Conservation (phyloP, 2,113 vertebrate species). For the Sander vitreus region DNA sequence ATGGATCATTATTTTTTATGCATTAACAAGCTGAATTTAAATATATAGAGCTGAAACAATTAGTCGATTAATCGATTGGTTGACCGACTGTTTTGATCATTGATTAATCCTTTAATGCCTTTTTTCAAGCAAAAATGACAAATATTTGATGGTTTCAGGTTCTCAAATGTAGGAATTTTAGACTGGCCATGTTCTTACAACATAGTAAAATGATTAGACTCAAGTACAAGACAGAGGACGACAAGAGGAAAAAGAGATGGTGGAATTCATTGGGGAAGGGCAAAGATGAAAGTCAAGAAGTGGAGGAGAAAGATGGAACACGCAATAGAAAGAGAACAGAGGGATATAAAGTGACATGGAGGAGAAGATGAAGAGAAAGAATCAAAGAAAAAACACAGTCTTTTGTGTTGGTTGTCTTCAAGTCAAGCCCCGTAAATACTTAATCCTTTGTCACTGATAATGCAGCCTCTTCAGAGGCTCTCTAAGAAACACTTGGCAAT, state of each 20-base stretch:
- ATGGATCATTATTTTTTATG: no score
- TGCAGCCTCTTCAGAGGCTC: not conserved
- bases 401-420: slow-evolving; percentile 15
- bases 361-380: slow-evolving; percentile 45
- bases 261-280: slow-evolving; percentile 52
- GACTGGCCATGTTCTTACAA: no score
- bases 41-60: not conserved
- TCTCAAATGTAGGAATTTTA: not conserved
- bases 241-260: slow-evolving; percentile 82
- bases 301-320: slow-evolving; percentile 31
- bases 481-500: not conserved
- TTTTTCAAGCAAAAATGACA: not conserved
- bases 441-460: not conserved
- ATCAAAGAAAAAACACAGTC: not conserved
- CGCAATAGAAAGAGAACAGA: slow-evolving; percentile 52
- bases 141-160: not conserved
- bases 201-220: slow-evolving; percentile 59
- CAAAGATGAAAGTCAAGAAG: slow-evolving; percentile 10
- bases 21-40: not conserved
- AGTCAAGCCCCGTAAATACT: not conserved
- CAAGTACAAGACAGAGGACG: slow-evolving; percentile 89
- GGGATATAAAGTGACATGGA: slow-evolving; percentile 47
- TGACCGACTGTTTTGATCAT: not conserved
- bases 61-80: not conserved
- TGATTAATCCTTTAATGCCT: no score